Evolutionary conservation across 2,113 vertebrate species (phyloP), one percentile per base, ranked within the genome.

Genomic region (Nyctereutes procyonoides): DNA sequence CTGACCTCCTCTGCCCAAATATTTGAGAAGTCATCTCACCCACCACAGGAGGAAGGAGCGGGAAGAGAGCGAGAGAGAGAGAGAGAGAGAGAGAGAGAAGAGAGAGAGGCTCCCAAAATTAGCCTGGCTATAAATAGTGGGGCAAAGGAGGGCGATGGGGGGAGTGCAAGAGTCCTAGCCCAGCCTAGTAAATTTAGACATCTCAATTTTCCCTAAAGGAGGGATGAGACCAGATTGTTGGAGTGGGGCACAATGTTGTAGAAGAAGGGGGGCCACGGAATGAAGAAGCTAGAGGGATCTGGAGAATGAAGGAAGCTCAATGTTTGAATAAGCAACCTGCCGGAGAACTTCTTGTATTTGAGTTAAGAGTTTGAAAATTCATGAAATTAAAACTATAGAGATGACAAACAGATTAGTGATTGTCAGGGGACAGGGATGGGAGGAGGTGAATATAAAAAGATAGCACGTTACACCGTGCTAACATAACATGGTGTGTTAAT

Each of bases 101-200:
- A 92, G 63, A 93, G 94, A 97, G 81, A 95, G 89, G 92, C 48
- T 35, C 97, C 96, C 98, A 97, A 97, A 98, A 98, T 98, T 98
- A 98, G 98, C 96, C 96, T 56, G 58, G 69, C 98, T 98, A 98
- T 97, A 98, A 98, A 98, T 98, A 98, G 97, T 95, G 53, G 74
- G 89, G 35, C 73, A 83, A 94, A 32, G 73, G 89, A 81, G 82
- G 77, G 81, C 13, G 6, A 43, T 1, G 7, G 43, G 69, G 69
- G 86, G 87, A 58, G 89, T 4, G 65, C 43, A 62, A 51, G 90
- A 93, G 67, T 56, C n/a, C 83, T 91, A 77, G 83, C 83, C 51
- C 74, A 97, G 89, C 79, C 89, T 90, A 63, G 63, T 93, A 95
- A 92, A 93, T 97, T 86, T 92, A 97, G 96, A 96, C 62, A 53